Evolutionary conservation across 2,113 vertebrate genomes (phyloP).

Genomic region (Xiphophorus maculatus): DNA sequence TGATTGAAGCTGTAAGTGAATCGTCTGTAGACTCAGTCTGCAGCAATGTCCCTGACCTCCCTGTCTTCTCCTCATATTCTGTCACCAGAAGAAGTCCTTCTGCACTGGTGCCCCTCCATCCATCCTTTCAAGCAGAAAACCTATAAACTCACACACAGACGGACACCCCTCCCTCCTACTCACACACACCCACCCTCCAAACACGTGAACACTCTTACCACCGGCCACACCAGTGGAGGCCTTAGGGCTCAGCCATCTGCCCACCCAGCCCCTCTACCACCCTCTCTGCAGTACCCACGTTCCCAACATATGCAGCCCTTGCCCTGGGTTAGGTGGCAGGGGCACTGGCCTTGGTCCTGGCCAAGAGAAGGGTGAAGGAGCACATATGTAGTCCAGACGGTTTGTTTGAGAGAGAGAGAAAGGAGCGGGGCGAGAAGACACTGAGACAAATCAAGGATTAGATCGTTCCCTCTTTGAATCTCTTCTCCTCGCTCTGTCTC

Average conservation of each 20-base stretch:
- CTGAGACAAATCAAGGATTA: conserved; percentile 54
- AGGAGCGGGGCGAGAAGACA: conserved; percentile 13
- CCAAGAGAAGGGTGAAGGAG: conserved; percentile 68
- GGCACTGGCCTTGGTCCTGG: conserved; percentile 63
- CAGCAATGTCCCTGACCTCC: conserved; percentile 7
- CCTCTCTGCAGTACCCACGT: conserved; percentile 63
- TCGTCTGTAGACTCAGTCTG: background rate
- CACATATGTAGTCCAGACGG: conserved; percentile 73
- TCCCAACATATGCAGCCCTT: conserved; percentile 78
- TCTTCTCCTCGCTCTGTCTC: conserved; percentile 46
- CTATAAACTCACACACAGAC: conserved; percentile 26
- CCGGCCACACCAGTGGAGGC: conserved; percentile 66
- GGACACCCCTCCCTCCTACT: conserved; percentile 29
- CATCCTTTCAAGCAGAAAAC: conserved; percentile 73
- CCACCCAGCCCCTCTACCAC: conserved; percentile 50
- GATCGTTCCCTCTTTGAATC: conserved; percentile 53
- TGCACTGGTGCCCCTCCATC: conserved; percentile 70
- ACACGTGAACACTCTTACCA: conserved; percentile 46
- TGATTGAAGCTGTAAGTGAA: background rate
- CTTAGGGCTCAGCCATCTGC: conserved; percentile 76
- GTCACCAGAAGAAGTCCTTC: conserved; percentile 74
- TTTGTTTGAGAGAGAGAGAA: conserved; percentile 17
- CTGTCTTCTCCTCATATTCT: conserved; percentile 26
- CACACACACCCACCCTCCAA: conserved; percentile 27
- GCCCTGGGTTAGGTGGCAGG: conserved; percentile 77